These are phyloP conservation scores for Cheumatopsyche charites DNA, from an alignment of 1,140 invertebrate genomes.

Conservation along the genomic window DNA sequence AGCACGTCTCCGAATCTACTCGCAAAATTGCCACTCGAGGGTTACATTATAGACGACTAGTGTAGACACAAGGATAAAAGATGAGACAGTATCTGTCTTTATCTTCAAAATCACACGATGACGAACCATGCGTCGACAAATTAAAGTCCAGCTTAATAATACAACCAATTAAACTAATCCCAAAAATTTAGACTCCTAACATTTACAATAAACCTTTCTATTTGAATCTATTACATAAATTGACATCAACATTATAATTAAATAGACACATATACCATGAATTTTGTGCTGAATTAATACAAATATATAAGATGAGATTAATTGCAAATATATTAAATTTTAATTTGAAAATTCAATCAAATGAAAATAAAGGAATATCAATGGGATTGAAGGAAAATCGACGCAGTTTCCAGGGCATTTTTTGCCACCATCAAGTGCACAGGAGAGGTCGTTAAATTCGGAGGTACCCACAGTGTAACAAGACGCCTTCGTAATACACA, in stretches of 20 bases:
- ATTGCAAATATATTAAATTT: no score
- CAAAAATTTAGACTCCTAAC: no score
- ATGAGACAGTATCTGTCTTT: slow-evolving; percentile 45
- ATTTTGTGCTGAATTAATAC: no score
- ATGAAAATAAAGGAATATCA: no score
- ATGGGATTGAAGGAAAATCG: no score
- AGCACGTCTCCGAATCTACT: not conserved
- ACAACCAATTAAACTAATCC: no score
- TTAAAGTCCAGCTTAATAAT: no score
- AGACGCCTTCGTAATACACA: slow-evolving; percentile 31
- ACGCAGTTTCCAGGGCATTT: slow-evolving; percentile 41
- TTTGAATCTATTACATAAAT: no score
- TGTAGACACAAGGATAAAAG: slow-evolving; percentile 45
- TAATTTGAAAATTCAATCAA: no score
- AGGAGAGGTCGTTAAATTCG: slow-evolving; percentile 41
- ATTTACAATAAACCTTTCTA: no score
- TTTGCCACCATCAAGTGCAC: slow-evolving; percentile 46
- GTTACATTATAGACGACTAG: slow-evolving; percentile 27
- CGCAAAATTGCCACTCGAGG: slow-evolving; percentile 16
- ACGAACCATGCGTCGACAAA: slow-evolving; percentile 27
- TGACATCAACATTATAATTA: not conserved
- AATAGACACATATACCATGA: no score
- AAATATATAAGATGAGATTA: no score
- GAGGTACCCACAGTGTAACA: slow-evolving; percentile 34
- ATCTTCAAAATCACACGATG: slow-evolving; percentile 41